phyloP scores from a whole-genome alignment of 2,888 invertebrate genomes.

The Cryptosula pallasiana region DNA sequence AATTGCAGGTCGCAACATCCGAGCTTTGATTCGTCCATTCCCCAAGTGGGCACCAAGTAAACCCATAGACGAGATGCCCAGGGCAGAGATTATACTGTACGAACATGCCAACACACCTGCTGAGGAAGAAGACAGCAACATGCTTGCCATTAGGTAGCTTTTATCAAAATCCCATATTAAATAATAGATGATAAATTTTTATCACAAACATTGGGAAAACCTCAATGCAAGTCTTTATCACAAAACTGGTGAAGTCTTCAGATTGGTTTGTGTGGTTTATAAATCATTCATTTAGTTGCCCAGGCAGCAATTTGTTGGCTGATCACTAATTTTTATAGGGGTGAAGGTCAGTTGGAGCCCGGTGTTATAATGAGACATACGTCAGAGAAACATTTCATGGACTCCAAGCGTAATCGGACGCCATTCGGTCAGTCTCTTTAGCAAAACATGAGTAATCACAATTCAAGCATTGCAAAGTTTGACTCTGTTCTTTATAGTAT shows the following conservation, averaged over 20 bases:
- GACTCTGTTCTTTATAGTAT: too few species aligned
- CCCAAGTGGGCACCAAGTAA: constrained; percentile 37
- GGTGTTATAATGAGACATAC: constrained; percentile 18
- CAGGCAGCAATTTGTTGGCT: neutral
- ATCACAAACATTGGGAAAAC: too few species aligned
- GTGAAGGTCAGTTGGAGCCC: neutral
- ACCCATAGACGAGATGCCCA: constrained; percentile 33
- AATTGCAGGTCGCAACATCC: neutral
- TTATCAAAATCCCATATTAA: neutral
- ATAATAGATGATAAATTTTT: neutral
- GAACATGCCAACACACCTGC: constrained; percentile 29
- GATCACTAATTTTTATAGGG: neutral
- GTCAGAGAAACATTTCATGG: constrained; percentile 41
- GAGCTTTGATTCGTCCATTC: constrained; percentile 32
- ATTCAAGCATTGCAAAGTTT: too few species aligned
- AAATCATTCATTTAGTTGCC: too few species aligned
- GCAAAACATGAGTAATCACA: too few species aligned
- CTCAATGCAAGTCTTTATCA: too few species aligned
- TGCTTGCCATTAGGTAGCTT: neutral
- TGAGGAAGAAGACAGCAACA: neutral
- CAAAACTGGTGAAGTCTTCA: too few species aligned
- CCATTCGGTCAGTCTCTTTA: constrained; percentile 43
- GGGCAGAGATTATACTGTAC: constrained; percentile 43
- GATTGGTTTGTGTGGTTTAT: too few species aligned
- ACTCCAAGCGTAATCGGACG: constrained; percentile 39